Base-by-base conservation (phyloP, 1,140 invertebrate genomes). In the Onthophagus taurus region DNA sequence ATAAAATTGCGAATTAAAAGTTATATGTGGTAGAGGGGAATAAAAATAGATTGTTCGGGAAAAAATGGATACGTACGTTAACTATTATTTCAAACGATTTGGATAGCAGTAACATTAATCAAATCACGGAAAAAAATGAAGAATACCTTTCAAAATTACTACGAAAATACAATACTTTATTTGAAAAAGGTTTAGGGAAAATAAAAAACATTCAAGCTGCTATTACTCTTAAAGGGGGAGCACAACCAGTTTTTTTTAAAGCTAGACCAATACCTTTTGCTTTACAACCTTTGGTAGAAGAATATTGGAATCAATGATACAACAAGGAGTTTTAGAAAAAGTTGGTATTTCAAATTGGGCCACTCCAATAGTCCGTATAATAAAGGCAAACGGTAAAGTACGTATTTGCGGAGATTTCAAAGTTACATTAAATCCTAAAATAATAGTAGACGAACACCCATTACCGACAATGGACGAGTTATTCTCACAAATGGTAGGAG, bases 351-450 rank as follows among this genome's bases (percentile, higher is more conserved):
- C 35, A 9, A 20, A 37, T 7, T 37, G 60, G 63, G 62, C 59
- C 4, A 55, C 63, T 9, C 64, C 63, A 0, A 52, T 72, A 3
- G 66, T 70, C 0, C 51, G 65, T 0, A 61, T 72, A 4, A 33
- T 61, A 23, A 72, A 72, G 49, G 53, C 51, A 13, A 58, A 61
- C 34, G 63, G 61, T 13, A 49, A 48, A 4, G 47, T 61, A 13
- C 21, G 68, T 7, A 48, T 71, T 21, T 70, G 67, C 52, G 59
- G 61, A 1, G 67, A 71, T 51, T 71, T 60, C 47, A 55, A 61
- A 33, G 53, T 54, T 37, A 61, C 59, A 7, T 47, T 63, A 7
- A 60, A 64, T 49, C 45, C 50, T 11, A 49, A 42, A 14, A 50
- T 60, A 12, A 44, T 55, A 30, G 51, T 54, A 30, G 52, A 60